A percentile compares a stretch with the other conserved stretches of the same genome.
phyloP scores from a whole-genome alignment of 2,888 invertebrate genomes.

The Tenthredo notha region DNA sequence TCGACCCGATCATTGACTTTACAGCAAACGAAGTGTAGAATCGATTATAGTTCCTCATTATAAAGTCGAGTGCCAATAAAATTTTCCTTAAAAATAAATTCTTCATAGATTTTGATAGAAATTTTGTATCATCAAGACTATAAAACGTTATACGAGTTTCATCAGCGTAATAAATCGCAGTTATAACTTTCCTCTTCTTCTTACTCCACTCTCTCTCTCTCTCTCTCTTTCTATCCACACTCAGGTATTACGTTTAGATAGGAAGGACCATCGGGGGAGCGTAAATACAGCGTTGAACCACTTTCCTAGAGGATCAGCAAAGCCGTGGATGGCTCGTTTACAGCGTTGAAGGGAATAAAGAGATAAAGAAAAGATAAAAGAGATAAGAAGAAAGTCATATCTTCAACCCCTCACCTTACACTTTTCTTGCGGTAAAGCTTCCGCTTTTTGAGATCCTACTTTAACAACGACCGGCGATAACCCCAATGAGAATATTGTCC shows the following conservation, averaged over 20 bases:
- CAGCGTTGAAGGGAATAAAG: conserved; percentile 38
- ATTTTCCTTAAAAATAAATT: neutral
- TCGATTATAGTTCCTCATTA: neutral
- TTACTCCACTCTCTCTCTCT: neutral
- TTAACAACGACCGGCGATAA: conserved; percentile 19
- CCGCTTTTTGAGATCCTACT: conserved; percentile 16
- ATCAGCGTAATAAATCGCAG: neutral
- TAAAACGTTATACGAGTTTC: neutral
- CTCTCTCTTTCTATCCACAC: neutral
- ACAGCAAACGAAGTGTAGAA: neutral
- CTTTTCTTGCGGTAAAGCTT: conserved; percentile 8
- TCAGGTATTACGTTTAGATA: conserved; percentile 26
- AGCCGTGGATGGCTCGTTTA: conserved; percentile 35
- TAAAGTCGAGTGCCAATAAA: neutral
- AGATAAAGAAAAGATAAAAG: conserved; percentile 42
- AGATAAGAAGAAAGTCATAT: conserved; percentile 40
- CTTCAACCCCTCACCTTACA: conserved; percentile 27
- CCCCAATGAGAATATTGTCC: conserved; percentile 13
- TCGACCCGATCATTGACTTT: neutral
- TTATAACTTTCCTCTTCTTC: neutral
- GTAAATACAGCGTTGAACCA: conserved; percentile 45
- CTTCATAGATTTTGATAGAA: neutral
- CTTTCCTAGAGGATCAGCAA: conserved; percentile 39
- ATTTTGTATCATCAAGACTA: neutral
- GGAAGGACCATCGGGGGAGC: conserved; percentile 24